phyloP scores from a whole-genome alignment of 2,888 invertebrate species.

The Eupithecia centaureata region DNA sequence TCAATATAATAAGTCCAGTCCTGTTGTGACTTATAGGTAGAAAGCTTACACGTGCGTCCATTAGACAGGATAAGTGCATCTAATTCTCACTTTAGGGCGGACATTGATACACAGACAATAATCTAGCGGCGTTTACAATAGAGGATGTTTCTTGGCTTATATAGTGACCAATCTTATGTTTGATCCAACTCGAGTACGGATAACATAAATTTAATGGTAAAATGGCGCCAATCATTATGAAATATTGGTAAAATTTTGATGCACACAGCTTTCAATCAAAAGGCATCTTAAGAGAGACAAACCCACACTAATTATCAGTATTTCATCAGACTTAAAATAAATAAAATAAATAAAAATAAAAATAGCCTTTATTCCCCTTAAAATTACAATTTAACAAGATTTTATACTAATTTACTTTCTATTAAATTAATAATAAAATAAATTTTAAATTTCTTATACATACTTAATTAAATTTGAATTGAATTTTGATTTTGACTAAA shows the following conservation, averaged over 20 bases:
- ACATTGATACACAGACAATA: slow-evolving; percentile 21
- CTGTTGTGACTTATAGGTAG: slow-evolving; percentile 42
- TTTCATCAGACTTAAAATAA: no score
- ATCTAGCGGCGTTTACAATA: slow-evolving; percentile 20
- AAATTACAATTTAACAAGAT: no score
- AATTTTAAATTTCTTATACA: no score
- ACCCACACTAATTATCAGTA: background rate
- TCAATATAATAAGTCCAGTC: background rate
- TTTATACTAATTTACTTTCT: no score
- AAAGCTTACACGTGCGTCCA: slow-evolving; percentile 68
- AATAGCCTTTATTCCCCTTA: background rate
- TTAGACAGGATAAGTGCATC: slow-evolving; percentile 79
- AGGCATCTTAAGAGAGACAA: background rate
- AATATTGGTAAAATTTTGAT: background rate
- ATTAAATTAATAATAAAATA: no score
- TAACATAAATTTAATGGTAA: background rate
- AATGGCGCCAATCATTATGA: background rate
- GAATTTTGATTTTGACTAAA: no score
- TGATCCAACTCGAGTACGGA: background rate
- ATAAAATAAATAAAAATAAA: no score
- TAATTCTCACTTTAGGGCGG: slow-evolving; percentile 66
- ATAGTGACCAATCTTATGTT: background rate
- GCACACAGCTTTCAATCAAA: background rate
- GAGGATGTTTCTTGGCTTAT: slow-evolving; percentile 41
- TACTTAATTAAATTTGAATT: no score